A percentile compares a stretch with the other conserved stretches of the same genome.
Conservation (phyloP, 2,113 vertebrate genomes). For the Todiramphus saurophagus region DNA sequence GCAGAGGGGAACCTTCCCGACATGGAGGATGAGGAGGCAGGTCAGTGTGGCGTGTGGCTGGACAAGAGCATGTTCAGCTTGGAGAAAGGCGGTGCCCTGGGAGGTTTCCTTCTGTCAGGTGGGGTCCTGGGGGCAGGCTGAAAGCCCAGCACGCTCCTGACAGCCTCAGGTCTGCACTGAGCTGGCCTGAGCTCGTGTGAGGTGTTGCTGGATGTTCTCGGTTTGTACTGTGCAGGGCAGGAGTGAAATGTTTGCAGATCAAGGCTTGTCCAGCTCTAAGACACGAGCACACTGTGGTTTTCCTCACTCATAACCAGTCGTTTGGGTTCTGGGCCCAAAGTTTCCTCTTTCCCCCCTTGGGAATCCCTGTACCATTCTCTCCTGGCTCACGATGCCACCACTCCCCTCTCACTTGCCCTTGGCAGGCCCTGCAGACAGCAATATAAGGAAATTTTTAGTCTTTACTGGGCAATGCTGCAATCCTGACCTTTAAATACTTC, state of each 20-base stretch:
- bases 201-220: neutral
- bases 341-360: neutral
- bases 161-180: conserved; percentile 27
- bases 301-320: neutral
- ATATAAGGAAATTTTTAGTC: neutral
- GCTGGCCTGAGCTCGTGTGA: neutral
- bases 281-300: neutral
- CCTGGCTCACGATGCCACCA: neutral
- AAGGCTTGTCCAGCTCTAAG: neutral
- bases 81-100: neutral
- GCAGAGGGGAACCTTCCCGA: conserved; percentile 82
- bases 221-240: neutral
- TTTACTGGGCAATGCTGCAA: neutral
- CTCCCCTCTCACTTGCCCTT: neutral
- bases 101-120: neutral
- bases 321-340: neutral
- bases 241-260: neutral
- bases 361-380: neutral
- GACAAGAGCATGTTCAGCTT: neutral
- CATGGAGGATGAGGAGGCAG: conserved; percentile 64
- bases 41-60: neutral
- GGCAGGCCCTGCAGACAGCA: neutral
- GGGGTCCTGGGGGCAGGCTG: neutral
- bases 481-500: conserved; percentile 59
- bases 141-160: neutral